Percentiles rank a stretch among this genome's conserved stretches.
These are phyloP conservation scores for Rhopalosiphum padi DNA, from an alignment of 1,140 invertebrate species.

Conservation along the genomic window DNA sequence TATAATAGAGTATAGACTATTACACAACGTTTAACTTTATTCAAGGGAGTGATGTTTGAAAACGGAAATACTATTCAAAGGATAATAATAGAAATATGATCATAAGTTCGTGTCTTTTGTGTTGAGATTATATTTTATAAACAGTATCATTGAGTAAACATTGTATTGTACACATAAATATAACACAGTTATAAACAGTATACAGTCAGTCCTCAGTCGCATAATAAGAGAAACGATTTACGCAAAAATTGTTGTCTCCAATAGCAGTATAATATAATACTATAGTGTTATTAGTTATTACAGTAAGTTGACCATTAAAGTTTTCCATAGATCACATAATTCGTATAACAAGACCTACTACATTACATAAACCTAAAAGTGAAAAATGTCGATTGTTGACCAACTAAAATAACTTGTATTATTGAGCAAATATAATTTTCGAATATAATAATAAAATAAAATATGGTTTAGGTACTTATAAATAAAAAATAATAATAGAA, in stretches of 20 bases:
- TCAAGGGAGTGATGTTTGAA: neutral
- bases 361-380: neutral
- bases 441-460: neutral
- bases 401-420: too few relatives aligned
- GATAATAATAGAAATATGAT: constrained; percentile 22
- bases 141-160: neutral
- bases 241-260: neutral
- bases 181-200: neutral
- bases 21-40: neutral
- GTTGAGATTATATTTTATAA: constrained; percentile 5
- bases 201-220: too few relatives aligned
- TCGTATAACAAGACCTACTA: neutral
- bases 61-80: constrained; percentile 27
- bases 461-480: neutral
- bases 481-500: neutral
- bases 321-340: neutral
- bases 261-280: neutral
- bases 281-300: too few relatives aligned
- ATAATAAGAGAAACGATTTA: neutral
- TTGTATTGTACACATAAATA: neutral
- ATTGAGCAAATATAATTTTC: neutral
- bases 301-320: neutral
- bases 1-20: constrained; percentile 30
- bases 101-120: neutral
- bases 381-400: neutral